Evolutionary conservation across 1,140 invertebrate species (phyloP).

Genomic region (Pantala flavescens): DNA sequence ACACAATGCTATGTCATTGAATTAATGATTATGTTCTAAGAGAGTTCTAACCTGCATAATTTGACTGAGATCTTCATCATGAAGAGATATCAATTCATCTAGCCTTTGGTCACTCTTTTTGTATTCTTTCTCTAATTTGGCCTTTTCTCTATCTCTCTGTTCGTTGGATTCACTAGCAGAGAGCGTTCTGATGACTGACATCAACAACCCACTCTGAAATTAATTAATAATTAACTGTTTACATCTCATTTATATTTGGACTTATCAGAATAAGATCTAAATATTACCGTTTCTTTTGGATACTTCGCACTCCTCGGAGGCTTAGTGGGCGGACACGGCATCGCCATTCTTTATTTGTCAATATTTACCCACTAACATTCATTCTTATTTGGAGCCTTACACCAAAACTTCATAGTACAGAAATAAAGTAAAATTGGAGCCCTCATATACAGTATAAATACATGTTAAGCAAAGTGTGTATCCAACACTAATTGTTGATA

Average conservation of each 20-base stretch:
- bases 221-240: constrained; percentile 25
- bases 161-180: constrained; percentile 89
- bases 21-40: constrained; percentile 11
- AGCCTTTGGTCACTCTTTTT: constrained; percentile 79
- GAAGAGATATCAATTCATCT: constrained; percentile 75
- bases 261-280: constrained; percentile 1
- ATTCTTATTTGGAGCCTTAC: background rate
- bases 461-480: background rate
- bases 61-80: constrained; percentile 79
- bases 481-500: background rate
- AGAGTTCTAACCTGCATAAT: constrained; percentile 56
- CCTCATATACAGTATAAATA: background rate
- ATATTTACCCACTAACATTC: background rate
- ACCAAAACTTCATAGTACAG: background rate
- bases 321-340: constrained; percentile 51
- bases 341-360: constrained; percentile 6
- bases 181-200: constrained; percentile 83
- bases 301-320: constrained; percentile 70
- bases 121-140: constrained; percentile 85
- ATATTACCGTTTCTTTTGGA: constrained; percentile 64
- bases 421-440: background rate
- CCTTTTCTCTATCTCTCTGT: constrained; percentile 87
- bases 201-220: constrained; percentile 74
- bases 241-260: background rate
- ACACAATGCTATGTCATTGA: background rate